These are phyloP conservation scores for Chromobotia macracanthus DNA, from an alignment of 2,797 vertebrate genomes.

Conservation along the genomic window DNA sequence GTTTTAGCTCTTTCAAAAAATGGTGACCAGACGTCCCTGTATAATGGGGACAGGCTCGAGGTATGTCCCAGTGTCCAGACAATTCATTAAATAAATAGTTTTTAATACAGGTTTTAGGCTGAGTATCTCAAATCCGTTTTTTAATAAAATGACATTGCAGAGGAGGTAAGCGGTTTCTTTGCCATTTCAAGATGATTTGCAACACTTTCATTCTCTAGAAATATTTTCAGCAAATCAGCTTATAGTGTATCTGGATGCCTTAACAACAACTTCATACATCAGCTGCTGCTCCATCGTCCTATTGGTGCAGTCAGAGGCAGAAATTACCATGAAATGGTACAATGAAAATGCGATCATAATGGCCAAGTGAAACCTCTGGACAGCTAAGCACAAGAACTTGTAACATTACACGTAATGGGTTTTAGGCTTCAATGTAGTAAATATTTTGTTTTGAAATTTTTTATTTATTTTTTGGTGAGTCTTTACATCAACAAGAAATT, in stretches of 20 bases:
- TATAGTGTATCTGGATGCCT: neutral
- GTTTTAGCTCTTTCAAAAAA: slow-evolving; percentile 21
- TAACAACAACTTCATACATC: neutral
- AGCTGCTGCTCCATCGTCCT: neutral
- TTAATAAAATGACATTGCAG: neutral
- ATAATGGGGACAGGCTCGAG: neutral
- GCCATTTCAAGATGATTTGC: neutral
- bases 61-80: neutral
- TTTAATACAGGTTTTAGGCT: no score
- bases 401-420: neutral
- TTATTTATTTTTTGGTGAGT: neutral
- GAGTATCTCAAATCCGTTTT: no score
- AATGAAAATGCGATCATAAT: neutral
- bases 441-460: neutral
- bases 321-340: no score
- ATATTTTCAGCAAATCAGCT: neutral
- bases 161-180: neutral
- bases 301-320: neutral
- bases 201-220: neutral
- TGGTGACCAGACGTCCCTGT: slow-evolving; percentile 1
- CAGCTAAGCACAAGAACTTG: neutral
- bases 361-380: neutral
- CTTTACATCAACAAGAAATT: no score
- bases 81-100: neutral
- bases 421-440: neutral